Evolutionary conservation across 2,113 vertebrate species (phyloP).

Genomic region (Rhabdomys dilectus): DNA sequence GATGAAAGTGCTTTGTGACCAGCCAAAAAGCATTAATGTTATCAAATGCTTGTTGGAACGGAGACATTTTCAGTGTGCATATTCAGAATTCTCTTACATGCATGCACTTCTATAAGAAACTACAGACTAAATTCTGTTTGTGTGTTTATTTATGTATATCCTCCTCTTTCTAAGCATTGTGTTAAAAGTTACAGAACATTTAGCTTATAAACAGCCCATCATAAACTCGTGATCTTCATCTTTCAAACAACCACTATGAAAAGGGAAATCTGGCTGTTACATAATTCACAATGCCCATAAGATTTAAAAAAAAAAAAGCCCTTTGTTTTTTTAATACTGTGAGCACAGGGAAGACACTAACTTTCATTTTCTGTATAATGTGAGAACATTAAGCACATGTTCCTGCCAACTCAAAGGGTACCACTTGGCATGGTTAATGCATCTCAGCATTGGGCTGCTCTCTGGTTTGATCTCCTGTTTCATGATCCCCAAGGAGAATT

Average conservation of each 20-base stretch:
- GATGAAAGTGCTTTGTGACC: constrained; percentile 6
- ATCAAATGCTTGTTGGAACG: neutral
- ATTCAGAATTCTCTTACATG: neutral
- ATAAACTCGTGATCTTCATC: constrained; percentile 43
- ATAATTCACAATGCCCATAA: constrained; percentile 38
- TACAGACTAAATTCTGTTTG: neutral
- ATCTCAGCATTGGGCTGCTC: neutral
- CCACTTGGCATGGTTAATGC: constrained; percentile 51
- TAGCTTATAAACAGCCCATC: neutral
- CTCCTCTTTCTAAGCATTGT: neutral
- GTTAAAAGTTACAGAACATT: constrained; percentile 28
- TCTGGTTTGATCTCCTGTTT: constrained; percentile 64
- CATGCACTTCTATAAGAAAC: neutral
- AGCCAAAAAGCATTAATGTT: neutral
- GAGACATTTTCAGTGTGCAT: neutral
- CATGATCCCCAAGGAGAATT: constrained; percentile 52
- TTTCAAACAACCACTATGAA: constrained; percentile 36
- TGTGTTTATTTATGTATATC: neutral
- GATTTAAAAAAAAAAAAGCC: neutral
- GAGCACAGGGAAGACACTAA: constrained; percentile 32
- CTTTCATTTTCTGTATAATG: constrained; percentile 20
- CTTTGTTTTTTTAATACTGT: constrained; percentile 17
- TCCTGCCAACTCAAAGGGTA: constrained; percentile 23
- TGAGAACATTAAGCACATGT: constrained; percentile 41
- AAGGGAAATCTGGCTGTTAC: neutral